Conservation (phyloP, 1,140 invertebrate genomes). For the Ooceraea biroi region DNA sequence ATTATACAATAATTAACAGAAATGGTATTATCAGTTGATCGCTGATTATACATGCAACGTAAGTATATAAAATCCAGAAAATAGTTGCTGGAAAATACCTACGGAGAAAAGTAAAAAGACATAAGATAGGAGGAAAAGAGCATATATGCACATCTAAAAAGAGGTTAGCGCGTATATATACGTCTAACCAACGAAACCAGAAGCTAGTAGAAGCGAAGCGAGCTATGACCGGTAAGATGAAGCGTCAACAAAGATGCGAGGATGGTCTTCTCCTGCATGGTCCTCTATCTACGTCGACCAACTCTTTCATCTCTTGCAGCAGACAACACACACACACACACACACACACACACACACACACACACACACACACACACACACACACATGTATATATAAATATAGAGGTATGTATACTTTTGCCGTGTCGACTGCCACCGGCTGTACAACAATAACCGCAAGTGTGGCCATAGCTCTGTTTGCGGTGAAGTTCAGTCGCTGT, state of each 20-base stretch:
- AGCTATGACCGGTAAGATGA: conserved; percentile 41
- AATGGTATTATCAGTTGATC: neutral
- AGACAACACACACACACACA: neutral
- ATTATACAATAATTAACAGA: neutral
- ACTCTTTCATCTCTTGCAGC: conserved; percentile 42
- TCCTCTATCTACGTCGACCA: neutral
- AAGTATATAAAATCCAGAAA: no score
- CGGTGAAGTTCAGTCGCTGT: conserved; percentile 72
- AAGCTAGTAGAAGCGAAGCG: conserved; percentile 62
- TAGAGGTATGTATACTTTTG: neutral
- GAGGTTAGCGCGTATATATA: conserved; percentile 34
- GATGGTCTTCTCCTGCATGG: neutral
- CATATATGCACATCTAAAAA: neutral
- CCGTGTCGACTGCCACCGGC: conserved; percentile 5
- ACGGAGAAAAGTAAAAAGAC: neutral
- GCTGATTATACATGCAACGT: no score
- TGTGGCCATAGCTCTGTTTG: conserved; percentile 68
- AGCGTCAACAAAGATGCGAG: conserved; percentile 60
- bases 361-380: neutral
- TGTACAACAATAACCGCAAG: conserved; percentile 49
- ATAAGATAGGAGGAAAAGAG: neutral
- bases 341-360: neutral
- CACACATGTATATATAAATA: neutral
- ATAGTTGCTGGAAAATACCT: conserved; percentile 50
- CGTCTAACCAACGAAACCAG: conserved; percentile 64